Conservation (phyloP, 2,797 vertebrate species). For the Gadopsis marmoratus region DNA sequence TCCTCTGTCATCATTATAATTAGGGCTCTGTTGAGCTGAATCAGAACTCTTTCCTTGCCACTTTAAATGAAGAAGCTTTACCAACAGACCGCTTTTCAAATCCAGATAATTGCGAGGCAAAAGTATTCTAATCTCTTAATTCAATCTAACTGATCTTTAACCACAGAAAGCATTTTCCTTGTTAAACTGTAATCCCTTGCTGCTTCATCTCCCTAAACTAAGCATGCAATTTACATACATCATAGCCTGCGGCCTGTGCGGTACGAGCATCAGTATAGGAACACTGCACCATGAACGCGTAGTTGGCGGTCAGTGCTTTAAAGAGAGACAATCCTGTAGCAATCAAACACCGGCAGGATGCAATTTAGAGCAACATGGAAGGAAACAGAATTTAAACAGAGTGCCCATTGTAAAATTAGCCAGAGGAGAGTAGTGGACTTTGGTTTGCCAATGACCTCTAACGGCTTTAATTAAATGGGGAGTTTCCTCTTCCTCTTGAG, state of each 20-base stretch:
- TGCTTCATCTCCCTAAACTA: slow-evolving; percentile 79
- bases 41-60: slow-evolving; percentile 54
- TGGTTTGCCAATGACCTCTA: slow-evolving; percentile 74
- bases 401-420: slow-evolving; percentile 73
- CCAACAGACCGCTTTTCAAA: slow-evolving; percentile 69
- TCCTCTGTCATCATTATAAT: slow-evolving; percentile 65
- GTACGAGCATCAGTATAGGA: slow-evolving; percentile 41
- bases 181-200: slow-evolving; percentile 81
- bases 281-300: slow-evolving; percentile 41
- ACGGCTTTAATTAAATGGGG: slow-evolving; percentile 81
- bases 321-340: slow-evolving; percentile 64
- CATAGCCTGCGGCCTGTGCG: slow-evolving; percentile 66
- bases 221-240: slow-evolving; percentile 84
- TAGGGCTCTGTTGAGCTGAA: slow-evolving; percentile 69
- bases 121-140: slow-evolving; percentile 85
- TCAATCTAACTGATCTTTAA: slow-evolving; percentile 84
- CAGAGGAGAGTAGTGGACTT: slow-evolving; percentile 71
- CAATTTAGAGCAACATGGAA: slow-evolving; percentile 74
- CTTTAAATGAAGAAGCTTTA: slow-evolving; percentile 71
- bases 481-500: slow-evolving; percentile 77
- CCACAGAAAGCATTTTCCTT: slow-evolving; percentile 79
- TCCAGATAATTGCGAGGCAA: slow-evolving; percentile 76
- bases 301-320: slow-evolving; percentile 69
- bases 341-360: slow-evolving; percentile 71
- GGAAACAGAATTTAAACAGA: slow-evolving; percentile 69